Base-by-base conservation (phyloP, 2,113 vertebrate genomes). In the Platycercus adscitus region DNA sequence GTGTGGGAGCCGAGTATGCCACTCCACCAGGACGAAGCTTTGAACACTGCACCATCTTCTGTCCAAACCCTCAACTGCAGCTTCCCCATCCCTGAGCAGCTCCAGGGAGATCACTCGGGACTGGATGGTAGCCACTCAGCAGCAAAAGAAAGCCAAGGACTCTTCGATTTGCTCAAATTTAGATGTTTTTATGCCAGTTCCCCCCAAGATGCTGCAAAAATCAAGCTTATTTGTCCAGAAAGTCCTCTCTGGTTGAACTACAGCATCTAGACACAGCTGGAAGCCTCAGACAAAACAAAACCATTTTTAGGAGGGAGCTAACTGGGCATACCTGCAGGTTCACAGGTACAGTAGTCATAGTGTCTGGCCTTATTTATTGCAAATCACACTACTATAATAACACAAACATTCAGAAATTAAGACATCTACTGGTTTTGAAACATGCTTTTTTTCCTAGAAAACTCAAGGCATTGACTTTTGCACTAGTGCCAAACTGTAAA, bases 41-140 rank as follows among this genome's bases (percentile, higher is more conserved):
- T 97, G 98, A 96, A 96, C 92, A 97, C 97, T 96, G 88, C 97
- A 96, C 98, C 98, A 98, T 98, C 98, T 98, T 98, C 97, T 97
- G 98, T 96, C 81, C 89, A 93, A 97, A 97, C 10, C 70, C 53
- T 93, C 81, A 98, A 98, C 86, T 97, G 86, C 98, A 95, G 28
- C 75, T 77, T 75, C 88, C 77, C 93, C 55, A 2, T 66, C 72
- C 56, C 25, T 1, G 3, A 13, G 39, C 47, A 1, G 4, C 11
- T 84, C 70, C 9, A 2, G n/a, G 4, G 56, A 49, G 7, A 63
- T 43, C 69, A 1, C 65, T 56, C 24, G 6, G 11, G 23, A 37
- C 33, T 20, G 68, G 39, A 5, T 9, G 76, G 28, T 2, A 50
- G 18, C 41, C 46, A 33, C 55, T 60, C 71, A 18, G 17, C 63